phyloP scores from a whole-genome alignment of 2,888 invertebrate genomes.

The Polietes domitor region DNA sequence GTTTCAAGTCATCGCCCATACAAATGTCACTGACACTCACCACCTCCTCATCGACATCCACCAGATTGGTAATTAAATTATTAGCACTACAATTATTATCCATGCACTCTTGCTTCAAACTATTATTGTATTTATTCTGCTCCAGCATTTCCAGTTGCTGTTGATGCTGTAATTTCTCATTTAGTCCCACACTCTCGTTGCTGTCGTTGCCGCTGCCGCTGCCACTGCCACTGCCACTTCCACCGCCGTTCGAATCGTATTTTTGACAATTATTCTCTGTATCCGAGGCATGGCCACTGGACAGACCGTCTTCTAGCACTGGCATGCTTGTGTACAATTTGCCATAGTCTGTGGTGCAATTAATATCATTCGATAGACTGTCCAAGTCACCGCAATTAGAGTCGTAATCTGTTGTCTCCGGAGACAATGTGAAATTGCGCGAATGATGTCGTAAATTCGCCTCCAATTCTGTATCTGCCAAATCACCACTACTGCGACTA shows the following conservation, averaged over 20 bases:
- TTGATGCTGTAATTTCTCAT: conserved; percentile 61
- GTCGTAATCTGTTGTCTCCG: conserved; percentile 96
- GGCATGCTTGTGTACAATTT: conserved; percentile 92
- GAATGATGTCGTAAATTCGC: conserved; percentile 82
- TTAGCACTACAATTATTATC: conserved; percentile 68
- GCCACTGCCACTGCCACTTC: conserved; percentile 54
- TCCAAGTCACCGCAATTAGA: conserved; percentile 93
- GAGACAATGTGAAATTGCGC: conserved; percentile 93
- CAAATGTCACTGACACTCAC: conserved; percentile 31
- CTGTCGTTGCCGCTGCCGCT: conserved; percentile 58
- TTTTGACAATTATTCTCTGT: conserved; percentile 88
- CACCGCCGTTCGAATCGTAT: conserved; percentile 63
- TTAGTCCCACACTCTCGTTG: conserved; percentile 54
- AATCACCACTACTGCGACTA: conserved; percentile 79
- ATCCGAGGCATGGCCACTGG: conserved; percentile 96
- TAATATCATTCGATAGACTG: conserved; percentile 83
- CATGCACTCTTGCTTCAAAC: conserved; percentile 65
- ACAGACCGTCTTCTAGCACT: conserved; percentile 95
- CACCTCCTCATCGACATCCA: conserved; percentile 50
- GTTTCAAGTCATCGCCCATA: conserved; percentile 49
- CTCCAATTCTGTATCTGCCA: conserved; percentile 79
- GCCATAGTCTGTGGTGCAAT: conserved; percentile 83
- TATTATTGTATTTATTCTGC: conserved; percentile 71
- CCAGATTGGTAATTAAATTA: conserved; percentile 61
- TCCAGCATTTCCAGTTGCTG: conserved; percentile 64